Evolutionary conservation across 2,113 vertebrate species (phyloP).

Genomic region (Lepus europaeus): DNA sequence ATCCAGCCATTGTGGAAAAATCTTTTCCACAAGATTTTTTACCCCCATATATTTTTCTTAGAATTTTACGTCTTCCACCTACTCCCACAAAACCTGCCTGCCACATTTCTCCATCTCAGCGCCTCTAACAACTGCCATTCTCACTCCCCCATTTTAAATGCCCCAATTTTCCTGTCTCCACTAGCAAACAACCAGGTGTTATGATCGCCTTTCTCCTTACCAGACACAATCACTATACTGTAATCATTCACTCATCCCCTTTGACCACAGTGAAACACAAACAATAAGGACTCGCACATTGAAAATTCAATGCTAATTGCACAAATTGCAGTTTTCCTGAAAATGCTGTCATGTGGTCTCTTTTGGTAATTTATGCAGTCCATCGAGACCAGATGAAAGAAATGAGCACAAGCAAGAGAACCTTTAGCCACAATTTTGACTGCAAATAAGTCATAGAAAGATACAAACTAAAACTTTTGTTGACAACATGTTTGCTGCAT

Average conservation of each 20-base stretch:
- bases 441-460: neutral
- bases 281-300: neutral
- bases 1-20: neutral
- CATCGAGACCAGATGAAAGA: neutral
- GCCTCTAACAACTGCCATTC: neutral
- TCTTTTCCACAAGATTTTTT: neutral
- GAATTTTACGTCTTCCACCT: neutral
- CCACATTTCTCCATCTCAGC: neutral
- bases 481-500: neutral
- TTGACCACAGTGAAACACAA: neutral
- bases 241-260: neutral
- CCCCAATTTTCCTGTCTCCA: neutral
- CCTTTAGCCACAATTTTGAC: neutral
- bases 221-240: neutral
- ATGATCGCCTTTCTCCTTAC: neutral
- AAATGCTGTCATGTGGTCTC: neutral
- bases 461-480: neutral
- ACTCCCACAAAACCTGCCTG: neutral
- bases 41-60: neutral
- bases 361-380: neutral
- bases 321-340: neutral
- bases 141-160: neutral
- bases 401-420: neutral
- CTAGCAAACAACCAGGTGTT: neutral
- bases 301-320: neutral